Conservation (phyloP, 1,140 invertebrate genomes). For the Colletes gigas region DNA sequence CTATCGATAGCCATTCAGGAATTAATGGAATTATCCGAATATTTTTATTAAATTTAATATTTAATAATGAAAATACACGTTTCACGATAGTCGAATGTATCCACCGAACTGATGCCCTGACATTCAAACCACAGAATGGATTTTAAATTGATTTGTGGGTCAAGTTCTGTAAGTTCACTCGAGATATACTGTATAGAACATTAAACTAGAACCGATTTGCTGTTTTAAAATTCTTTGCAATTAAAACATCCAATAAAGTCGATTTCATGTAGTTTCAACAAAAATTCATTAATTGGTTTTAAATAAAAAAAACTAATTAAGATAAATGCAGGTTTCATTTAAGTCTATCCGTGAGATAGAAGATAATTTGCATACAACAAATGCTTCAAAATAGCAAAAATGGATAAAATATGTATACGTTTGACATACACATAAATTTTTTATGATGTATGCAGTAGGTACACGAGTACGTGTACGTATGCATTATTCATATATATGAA, state of each 20-base stretch:
- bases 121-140: slow-evolving; percentile 6
- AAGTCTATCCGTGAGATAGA: neutral
- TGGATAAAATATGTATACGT: neutral
- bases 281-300: neutral
- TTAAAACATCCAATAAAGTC: neutral
- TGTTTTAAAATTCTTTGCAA: neutral
- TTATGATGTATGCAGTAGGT: neutral
- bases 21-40: neutral
- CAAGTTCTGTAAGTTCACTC: neutral
- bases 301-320: neutral
- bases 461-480: neutral
- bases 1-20: neutral
- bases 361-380: neutral
- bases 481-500: neutral
- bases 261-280: neutral
- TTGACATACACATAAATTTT: neutral
- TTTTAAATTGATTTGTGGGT: slow-evolving; percentile 1
- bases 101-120: neutral
- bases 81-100: neutral
- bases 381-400: neutral
- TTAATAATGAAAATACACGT: neutral
- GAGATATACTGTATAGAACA: neutral
- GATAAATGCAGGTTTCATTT: neutral
- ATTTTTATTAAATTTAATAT: slow-evolving; percentile 12
- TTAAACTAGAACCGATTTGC: neutral